Evolutionary conservation across 2,888 invertebrate genomes (phyloP).

Genomic region (Eulithis prunata): DNA sequence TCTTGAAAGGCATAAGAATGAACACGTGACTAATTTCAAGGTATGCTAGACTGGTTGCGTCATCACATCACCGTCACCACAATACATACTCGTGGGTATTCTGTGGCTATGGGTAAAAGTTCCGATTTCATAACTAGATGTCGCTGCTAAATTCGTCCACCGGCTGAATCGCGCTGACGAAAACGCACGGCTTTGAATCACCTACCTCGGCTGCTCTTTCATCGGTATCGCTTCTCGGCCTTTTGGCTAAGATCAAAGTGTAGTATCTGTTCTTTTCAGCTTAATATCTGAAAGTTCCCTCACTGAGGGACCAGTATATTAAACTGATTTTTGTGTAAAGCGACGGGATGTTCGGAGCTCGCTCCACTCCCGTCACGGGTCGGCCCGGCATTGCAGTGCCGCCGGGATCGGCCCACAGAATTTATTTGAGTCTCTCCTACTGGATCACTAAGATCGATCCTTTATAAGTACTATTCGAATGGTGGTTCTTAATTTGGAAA

Average conservation of each 20-base stretch:
- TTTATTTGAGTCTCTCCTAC: not conserved
- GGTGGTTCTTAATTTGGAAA: too few species aligned
- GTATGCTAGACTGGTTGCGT: too few species aligned
- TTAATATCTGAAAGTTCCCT: conserved; percentile 55
- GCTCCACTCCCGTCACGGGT: conserved; percentile 55
- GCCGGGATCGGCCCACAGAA: conserved; percentile 50
- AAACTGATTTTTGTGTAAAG: conserved; percentile 39
- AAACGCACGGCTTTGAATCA: conserved; percentile 30
- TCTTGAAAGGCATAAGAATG: too few species aligned
- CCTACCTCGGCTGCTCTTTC: not conserved
- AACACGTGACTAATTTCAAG: too few species aligned
- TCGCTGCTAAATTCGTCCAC: conserved; percentile 30
- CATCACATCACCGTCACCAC: too few species aligned
- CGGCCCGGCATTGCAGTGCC: conserved; percentile 56
- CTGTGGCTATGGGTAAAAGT: not conserved
- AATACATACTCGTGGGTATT: not conserved
- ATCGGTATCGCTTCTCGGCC: conserved; percentile 52
- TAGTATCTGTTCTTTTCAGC: conserved; percentile 57
- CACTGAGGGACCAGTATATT: conserved; percentile 57
- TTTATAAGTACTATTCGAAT: too few species aligned
- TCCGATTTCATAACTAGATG: conserved; percentile 41
- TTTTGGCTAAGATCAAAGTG: conserved; percentile 57
- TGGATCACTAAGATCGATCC: not conserved
- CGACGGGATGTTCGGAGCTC: conserved; percentile 55
- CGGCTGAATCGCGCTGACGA: conserved; percentile 45